Conservation (phyloP, 2,113 vertebrate species). For the Coryphaenoides rupestris region DNA sequence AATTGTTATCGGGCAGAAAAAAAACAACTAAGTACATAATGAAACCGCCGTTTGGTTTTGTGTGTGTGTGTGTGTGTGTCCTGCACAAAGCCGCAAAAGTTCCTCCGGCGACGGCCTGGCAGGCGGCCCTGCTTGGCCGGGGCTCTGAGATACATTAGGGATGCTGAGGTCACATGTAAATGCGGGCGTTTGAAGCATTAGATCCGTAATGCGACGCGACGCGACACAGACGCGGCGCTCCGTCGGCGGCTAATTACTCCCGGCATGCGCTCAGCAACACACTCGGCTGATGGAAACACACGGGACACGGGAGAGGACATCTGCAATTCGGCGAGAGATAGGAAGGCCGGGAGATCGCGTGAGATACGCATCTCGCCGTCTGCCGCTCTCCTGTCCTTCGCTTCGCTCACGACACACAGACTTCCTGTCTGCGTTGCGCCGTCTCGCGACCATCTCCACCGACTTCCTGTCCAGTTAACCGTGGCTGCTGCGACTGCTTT, state of each 20-base stretch:
- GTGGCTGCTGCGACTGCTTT: too few species aligned
- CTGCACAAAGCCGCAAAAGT: too few species aligned
- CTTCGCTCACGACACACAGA: background rate
- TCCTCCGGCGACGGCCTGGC: too few species aligned
- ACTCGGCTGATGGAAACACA: slow-evolving; percentile 55
- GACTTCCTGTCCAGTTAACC: background rate
- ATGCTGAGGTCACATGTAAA: slow-evolving; percentile 47
- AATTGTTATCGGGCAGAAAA: too few species aligned
- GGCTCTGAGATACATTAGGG: slow-evolving; percentile 13
- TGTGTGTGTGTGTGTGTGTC: too few species aligned
- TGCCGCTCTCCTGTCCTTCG: background rate
- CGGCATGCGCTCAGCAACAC: slow-evolving; percentile 58
- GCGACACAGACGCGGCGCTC: slow-evolving; percentile 62
- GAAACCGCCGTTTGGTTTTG: too few species aligned
- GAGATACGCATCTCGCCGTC: background rate
- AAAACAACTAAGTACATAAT: slow-evolving; percentile 3
- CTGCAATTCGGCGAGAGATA: slow-evolving; percentile 54
- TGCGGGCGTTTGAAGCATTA: slow-evolving; percentile 61
- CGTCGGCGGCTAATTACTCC: slow-evolving; percentile 59
- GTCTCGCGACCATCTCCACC: background rate
- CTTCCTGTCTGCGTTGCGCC: background rate
- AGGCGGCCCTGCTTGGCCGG: too few species aligned
- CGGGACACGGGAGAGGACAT: slow-evolving; percentile 63
- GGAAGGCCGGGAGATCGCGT: slow-evolving; percentile 9
- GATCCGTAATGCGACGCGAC: slow-evolving; percentile 59